Percentiles rank a stretch among this genome's conserved stretches.
Evolutionary conservation across 1,140 invertebrate species (phyloP).

Genomic region (Venturia canescens): DNA sequence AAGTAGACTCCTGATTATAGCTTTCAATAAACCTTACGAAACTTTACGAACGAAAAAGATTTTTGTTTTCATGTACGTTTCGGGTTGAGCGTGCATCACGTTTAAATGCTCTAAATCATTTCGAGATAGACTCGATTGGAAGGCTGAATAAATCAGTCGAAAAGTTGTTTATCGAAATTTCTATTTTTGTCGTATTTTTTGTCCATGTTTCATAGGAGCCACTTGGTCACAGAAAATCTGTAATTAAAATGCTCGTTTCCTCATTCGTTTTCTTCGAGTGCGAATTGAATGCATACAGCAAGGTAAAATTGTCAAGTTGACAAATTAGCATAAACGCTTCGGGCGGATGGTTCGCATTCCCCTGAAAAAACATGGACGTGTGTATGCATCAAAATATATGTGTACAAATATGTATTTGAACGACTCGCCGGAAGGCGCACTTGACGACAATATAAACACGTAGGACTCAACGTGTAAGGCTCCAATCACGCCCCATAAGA

Average conservation of each 20-base stretch:
- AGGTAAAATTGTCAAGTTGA: conserved; percentile 5
- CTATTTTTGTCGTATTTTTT: no score
- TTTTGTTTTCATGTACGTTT: not conserved
- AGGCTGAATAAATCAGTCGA: no score
- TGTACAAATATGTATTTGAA: not conserved
- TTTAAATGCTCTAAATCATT: no score
- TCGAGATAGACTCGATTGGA: no score
- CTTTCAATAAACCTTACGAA: not conserved
- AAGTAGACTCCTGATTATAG: no score
- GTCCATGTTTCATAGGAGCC: not conserved
- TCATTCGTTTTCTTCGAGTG: no score
- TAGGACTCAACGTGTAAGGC: conserved; percentile 3
- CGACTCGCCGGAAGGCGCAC: conserved; percentile 36
- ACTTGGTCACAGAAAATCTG: not conserved
- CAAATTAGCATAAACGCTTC: conserved; percentile 34
- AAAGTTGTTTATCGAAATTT: no score
- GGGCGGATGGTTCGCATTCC: conserved; percentile 11
- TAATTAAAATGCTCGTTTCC: not conserved
- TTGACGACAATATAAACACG: conserved; percentile 29
- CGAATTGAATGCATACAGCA: not conserved
- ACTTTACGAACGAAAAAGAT: not conserved
- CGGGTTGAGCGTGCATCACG: no score
- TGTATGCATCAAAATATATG: no score
- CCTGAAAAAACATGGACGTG: not conserved
- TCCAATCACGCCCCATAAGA: conserved; percentile 27